Percentiles rank a stretch among this genome's conserved stretches.
phyloP scores from a whole-genome alignment of 37 sponge, comb jelly and placozoan genomes.

The Mnemiopsis leidyi region DNA sequence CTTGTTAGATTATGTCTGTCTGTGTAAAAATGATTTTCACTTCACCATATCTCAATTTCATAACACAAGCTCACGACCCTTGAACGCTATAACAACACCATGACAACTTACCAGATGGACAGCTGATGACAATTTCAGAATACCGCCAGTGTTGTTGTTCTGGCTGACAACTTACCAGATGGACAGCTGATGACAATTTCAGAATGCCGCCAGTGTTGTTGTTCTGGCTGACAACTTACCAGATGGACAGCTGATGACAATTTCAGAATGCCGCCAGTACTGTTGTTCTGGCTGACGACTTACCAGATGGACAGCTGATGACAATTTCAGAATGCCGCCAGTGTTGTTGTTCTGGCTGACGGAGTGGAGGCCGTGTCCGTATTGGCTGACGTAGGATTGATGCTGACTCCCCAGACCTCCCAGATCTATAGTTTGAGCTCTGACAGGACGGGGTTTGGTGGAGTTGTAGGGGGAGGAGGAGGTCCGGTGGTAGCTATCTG shows the following conservation, averaged over 20 bases:
- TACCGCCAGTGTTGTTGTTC: too few relatives aligned
- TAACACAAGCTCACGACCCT: too few relatives aligned
- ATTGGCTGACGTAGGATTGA: not conserved
- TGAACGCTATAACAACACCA: too few relatives aligned
- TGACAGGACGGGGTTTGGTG: not conserved
- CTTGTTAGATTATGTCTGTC: too few relatives aligned
- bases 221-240: not conserved
- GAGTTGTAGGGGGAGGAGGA: constrained; percentile 30
- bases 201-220: too few relatives aligned
- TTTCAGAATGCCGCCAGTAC: not conserved
- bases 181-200: too few relatives aligned
- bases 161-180: too few relatives aligned
- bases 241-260: not conserved
- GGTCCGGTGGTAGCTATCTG: not conserved
- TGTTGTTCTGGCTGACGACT: not conserved
- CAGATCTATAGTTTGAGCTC: constrained; percentile 13
- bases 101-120: too few relatives aligned
- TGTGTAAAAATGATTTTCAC: too few relatives aligned
- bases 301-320: constrained; percentile 12
- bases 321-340: not conserved
- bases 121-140: too few relatives aligned
- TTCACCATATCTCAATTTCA: too few relatives aligned
- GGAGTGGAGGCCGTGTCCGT: not conserved
- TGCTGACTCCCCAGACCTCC: not conserved
- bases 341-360: not conserved